Percentiles rank a stretch among this genome's conserved stretches.
These are phyloP conservation scores for Zalophus californianus DNA, from an alignment of 2,797 vertebrate species.

Conservation along the genomic window DNA sequence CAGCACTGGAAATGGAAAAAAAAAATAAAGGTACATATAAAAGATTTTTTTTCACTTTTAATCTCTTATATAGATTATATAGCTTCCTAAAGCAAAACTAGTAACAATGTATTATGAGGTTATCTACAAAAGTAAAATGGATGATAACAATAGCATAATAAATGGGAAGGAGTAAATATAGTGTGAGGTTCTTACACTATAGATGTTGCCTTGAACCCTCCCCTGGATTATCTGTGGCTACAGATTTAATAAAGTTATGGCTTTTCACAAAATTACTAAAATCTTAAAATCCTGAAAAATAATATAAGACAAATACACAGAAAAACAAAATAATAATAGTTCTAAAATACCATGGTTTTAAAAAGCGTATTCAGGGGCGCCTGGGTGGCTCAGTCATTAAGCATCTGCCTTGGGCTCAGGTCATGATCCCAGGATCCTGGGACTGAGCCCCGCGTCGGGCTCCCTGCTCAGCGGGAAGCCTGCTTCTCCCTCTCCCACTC, in stretches of 20 bases:
- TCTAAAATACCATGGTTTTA: neutral
- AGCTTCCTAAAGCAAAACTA: neutral
- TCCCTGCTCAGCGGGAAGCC: no score
- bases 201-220: neutral
- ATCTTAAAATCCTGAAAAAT: neutral
- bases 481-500: no score
- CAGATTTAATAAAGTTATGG: neutral
- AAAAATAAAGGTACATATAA: neutral
- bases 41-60: neutral
- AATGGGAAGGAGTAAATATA: neutral
- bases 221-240: neutral
- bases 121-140: neutral
- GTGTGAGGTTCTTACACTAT: neutral
- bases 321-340: neutral
- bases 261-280: conserved; percentile 36
- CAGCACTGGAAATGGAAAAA: neutral
- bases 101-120: neutral
- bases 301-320: neutral
- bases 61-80: neutral
- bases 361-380: neutral
- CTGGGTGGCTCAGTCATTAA: no score
- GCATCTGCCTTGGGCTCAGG: no score
- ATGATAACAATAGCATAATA: neutral
- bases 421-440: no score
- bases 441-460: no score